Conservation (phyloP, 2,888 invertebrate species). For the Drosophila neoperkinsi region DNA sequence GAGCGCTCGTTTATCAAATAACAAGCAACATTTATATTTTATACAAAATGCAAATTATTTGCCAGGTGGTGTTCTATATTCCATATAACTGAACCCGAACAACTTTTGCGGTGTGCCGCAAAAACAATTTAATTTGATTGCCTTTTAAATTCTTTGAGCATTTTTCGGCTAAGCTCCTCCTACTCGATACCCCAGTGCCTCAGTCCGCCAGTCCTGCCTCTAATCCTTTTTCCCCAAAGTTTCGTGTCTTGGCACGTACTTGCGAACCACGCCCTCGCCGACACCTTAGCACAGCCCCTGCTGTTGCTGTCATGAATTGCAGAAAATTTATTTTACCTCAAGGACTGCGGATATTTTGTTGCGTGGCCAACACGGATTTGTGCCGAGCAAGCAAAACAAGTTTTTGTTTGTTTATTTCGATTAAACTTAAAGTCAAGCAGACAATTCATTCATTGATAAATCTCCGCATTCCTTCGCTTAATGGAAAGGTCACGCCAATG, state of each 20-base stretch:
- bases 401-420: slow-evolving; percentile 63
- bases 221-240: slow-evolving; percentile 68
- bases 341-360: slow-evolving; percentile 53
- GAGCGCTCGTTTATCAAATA: slow-evolving; percentile 63
- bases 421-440: slow-evolving; percentile 62
- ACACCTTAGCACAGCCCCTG: slow-evolving; percentile 36
- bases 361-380: slow-evolving; percentile 57
- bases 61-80: slow-evolving; percentile 13
- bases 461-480: slow-evolving; percentile 47
- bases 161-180: slow-evolving; percentile 13
- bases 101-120: slow-evolving; percentile 62
- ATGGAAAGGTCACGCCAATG: slow-evolving; percentile 46
- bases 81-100: slow-evolving; percentile 22
- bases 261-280: slow-evolving; percentile 25
- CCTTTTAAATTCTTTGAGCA: slow-evolving; percentile 65
- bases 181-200: neutral
- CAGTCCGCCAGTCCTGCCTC: neutral
- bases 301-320: slow-evolving; percentile 68
- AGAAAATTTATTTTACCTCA: slow-evolving; percentile 76
- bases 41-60: slow-evolving; percentile 41
- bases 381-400: slow-evolving; percentile 43
- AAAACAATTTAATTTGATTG: slow-evolving; percentile 79
- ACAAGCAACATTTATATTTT: slow-evolving; percentile 14
- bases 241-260: slow-evolving; percentile 74
- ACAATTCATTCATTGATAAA: slow-evolving; percentile 65